Percentiles rank a stretch among this genome's conserved stretches.
Conservation (phyloP, 2,113 vertebrate species). For the Melanerpes aurifrons region DNA sequence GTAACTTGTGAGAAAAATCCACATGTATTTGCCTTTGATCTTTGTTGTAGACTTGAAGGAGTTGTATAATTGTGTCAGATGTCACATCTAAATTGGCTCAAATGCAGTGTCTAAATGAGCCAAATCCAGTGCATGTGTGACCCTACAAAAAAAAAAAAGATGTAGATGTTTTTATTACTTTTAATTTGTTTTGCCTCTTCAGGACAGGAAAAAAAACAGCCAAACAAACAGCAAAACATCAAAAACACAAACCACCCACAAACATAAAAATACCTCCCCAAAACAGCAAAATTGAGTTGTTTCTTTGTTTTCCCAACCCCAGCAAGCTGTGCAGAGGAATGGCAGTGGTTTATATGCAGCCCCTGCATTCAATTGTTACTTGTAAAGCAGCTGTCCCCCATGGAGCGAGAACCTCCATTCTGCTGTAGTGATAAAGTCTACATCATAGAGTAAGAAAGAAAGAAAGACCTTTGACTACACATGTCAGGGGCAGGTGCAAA, state of each 20-base stretch:
- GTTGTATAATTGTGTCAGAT: not conserved
- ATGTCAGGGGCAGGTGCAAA: not conserved
- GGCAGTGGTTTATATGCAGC: not conserved
- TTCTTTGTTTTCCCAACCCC: not conserved
- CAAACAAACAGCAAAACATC: not conserved
- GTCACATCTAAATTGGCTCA: not conserved
- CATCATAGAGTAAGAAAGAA: not conserved
- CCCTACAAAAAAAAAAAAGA: not conserved
- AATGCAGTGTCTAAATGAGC: not conserved
- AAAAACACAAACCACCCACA: not conserved
- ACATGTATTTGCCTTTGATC: not conserved
- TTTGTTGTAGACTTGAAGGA: not conserved
- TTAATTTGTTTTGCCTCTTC: not conserved
- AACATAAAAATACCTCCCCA: no score
- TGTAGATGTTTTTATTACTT: not conserved
- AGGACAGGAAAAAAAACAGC: not conserved
- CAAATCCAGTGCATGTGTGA: not conserved
- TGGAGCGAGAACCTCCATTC: slow-evolving; percentile 32
- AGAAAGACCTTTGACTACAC: not conserved
- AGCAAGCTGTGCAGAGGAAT: not conserved
- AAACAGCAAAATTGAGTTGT: not conserved
- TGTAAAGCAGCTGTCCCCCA: not conserved
- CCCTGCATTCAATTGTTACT: not conserved
- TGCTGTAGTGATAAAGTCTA: not conserved
- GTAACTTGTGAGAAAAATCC: not conserved